Percentiles rank a stretch among this genome's conserved stretches.
phyloP scores from a whole-genome alignment of 1,140 invertebrate genomes.

The Meloidogyne hapla region DNA sequence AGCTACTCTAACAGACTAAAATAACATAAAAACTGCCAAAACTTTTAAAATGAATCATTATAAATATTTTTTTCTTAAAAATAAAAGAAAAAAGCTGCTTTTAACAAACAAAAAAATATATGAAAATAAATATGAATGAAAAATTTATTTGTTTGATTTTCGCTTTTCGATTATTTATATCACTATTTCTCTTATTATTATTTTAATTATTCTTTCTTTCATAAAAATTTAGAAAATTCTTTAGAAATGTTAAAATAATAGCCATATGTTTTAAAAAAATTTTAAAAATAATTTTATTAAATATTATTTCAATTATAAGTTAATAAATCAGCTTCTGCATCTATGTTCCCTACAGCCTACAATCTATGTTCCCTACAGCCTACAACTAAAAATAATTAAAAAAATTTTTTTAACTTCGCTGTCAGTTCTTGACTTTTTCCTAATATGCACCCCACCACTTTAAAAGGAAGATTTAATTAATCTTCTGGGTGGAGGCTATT shows the following conservation, averaged over 20 bases:
- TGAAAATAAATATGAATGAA: conserved; percentile 1
- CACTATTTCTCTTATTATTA: neutral
- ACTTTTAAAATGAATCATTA: neutral
- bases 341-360: no score
- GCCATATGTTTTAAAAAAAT: neutral
- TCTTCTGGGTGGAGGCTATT: neutral
- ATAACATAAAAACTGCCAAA: neutral
- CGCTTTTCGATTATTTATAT: no score
- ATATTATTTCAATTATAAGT: no score
- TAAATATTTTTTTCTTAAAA: neutral
- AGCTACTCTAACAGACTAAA: neutral
- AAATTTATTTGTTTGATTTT: conserved; percentile 3
- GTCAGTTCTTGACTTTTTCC: conserved; percentile 40
- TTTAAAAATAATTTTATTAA: no score
- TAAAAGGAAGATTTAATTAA: neutral
- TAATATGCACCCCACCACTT: conserved; percentile 13
- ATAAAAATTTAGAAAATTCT: neutral
- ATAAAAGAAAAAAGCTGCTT: neutral
- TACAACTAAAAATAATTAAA: no score
- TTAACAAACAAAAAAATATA: neutral
- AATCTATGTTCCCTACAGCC: no score
- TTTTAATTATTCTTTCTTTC: neutral
- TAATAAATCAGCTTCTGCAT: no score
- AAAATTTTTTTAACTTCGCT: no score
- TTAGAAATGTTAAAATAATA: neutral